Evolutionary conservation across 2,888 invertebrate species (phyloP).

Genomic region (Phragmatobia fuliginosa): DNA sequence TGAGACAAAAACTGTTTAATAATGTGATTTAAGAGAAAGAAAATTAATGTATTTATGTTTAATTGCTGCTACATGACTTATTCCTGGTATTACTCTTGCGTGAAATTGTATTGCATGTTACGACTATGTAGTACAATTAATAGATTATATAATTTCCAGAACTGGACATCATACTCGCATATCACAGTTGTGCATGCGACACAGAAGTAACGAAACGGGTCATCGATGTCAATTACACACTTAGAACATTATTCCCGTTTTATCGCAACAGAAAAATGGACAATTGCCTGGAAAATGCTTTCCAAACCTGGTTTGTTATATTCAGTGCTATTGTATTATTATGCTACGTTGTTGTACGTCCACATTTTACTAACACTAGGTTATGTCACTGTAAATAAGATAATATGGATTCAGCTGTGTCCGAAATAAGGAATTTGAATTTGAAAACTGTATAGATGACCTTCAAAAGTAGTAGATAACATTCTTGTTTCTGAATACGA

Average conservation of each 20-base stretch:
- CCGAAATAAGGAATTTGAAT: too few relatives aligned
- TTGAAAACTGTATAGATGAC: not conserved
- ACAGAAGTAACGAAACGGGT: slow-evolving; percentile 88
- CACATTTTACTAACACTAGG: too few relatives aligned
- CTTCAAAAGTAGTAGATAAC: not conserved
- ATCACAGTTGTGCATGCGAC: slow-evolving; percentile 89
- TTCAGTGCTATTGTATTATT: slow-evolving; percentile 10
- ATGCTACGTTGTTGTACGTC: too few relatives aligned
- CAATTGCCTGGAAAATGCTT: slow-evolving; percentile 65
- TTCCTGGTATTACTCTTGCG: slow-evolving; percentile 1
- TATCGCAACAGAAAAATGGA: slow-evolving; percentile 83
- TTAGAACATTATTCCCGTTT: slow-evolving; percentile 88
- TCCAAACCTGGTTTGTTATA: slow-evolving; percentile 69
- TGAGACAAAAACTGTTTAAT: too few relatives aligned
- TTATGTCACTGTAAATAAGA: too few relatives aligned
- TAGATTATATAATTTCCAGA: slow-evolving; percentile 64
- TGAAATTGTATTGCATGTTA: not conserved
- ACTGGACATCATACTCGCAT: slow-evolving; percentile 87
- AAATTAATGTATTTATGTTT: not conserved
- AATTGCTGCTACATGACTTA: not conserved
- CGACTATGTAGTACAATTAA: not conserved
- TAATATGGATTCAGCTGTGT: too few relatives aligned
- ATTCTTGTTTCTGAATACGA: not conserved
- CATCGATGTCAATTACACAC: slow-evolving; percentile 89
- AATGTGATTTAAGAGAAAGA: not conserved